Evolutionary conservation across 2,113 vertebrate species (phyloP).

Genomic region (Ailuropoda melanoleuca): DNA sequence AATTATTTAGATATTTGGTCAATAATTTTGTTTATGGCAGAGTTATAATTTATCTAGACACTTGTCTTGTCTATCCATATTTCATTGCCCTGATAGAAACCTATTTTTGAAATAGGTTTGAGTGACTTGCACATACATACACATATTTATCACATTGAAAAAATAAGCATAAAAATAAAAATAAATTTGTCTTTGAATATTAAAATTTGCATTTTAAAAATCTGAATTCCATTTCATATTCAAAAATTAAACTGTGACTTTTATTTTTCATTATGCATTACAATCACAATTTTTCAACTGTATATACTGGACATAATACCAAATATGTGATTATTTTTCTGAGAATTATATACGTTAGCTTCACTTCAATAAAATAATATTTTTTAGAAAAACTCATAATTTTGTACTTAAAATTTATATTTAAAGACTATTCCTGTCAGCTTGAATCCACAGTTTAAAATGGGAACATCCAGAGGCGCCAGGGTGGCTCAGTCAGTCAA

Average conservation of each 20-base stretch:
- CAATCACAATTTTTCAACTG: neutral
- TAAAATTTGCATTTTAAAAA: neutral
- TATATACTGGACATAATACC: neutral
- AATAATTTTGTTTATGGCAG: neutral
- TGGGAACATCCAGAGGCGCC: neutral
- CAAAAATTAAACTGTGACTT: neutral
- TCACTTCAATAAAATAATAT: neutral
- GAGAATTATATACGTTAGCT: neutral
- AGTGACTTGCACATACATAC: too few species aligned
- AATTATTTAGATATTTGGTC: neutral
- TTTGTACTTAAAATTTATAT: neutral
- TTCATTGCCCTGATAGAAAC: neutral
- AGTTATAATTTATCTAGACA: too few species aligned
- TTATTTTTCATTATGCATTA: neutral
- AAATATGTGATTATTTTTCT: neutral
- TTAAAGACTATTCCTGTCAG: neutral
- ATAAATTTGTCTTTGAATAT: neutral
- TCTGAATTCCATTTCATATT: neutral
- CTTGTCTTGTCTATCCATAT: neutral
- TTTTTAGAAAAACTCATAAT: neutral
- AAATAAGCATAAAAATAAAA: neutral
- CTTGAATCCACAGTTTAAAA: neutral
- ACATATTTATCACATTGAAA: neutral
- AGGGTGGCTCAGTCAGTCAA: neutral
- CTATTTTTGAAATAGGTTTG: neutral